Evolutionary conservation across 1,140 invertebrate genomes (phyloP).

Genomic region (Caerostris darwini): DNA sequence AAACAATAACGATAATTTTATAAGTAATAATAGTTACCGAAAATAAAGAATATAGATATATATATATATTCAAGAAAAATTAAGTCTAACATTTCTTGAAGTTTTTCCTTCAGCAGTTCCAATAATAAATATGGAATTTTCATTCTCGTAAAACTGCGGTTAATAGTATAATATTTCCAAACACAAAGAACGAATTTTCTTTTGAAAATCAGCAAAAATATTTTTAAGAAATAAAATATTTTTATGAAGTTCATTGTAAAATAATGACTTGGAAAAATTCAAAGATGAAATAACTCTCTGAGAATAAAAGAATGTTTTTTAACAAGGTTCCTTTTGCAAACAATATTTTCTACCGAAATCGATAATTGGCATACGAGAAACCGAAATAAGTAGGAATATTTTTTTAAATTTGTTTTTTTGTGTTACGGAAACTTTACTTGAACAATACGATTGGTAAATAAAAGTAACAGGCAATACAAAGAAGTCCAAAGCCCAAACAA

Average conservation of each 20-base stretch:
- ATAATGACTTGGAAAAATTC: neutral
- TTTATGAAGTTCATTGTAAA: neutral
- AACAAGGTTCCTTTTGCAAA: neutral
- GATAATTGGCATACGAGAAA: slow-evolving; percentile 2
- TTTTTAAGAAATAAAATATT: too few relatives aligned
- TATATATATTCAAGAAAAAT: too few relatives aligned
- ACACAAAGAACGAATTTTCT: too few relatives aligned
- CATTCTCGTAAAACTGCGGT: too few relatives aligned
- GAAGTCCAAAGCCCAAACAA: neutral
- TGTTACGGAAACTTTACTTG: neutral
- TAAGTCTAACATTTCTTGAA: too few relatives aligned
- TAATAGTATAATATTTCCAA: too few relatives aligned
- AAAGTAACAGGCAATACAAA: neutral
- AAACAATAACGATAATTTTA: too few relatives aligned
- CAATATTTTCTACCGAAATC: neutral
- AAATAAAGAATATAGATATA: too few relatives aligned
- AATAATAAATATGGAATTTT: too few relatives aligned
- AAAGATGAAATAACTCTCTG: neutral
- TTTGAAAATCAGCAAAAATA: too few relatives aligned
- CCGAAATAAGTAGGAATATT: neutral
- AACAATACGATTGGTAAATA: neutral
- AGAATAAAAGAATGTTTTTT: neutral
- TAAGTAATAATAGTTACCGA: too few relatives aligned
- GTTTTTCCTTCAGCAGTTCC: too few relatives aligned
- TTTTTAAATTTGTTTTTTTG: neutral